Conservation (phyloP, 2,797 vertebrate species). For the Pteronotus mesoamericanus region DNA sequence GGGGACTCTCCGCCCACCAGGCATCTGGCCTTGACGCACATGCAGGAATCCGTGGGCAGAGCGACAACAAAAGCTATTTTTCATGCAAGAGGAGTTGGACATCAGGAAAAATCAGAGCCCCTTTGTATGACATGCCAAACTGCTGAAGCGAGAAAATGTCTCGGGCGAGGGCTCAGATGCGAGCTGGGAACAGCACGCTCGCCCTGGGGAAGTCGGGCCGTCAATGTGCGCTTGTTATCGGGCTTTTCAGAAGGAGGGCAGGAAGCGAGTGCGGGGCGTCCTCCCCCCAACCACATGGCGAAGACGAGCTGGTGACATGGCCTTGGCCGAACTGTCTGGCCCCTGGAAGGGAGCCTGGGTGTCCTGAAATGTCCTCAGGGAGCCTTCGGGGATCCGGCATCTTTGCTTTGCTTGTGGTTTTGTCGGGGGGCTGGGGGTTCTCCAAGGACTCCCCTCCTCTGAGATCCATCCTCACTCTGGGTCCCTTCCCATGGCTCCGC, state of each 20-base stretch:
- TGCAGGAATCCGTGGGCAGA: slow-evolving; percentile 77
- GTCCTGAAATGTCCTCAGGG: slow-evolving; percentile 64
- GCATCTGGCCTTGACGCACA: slow-evolving; percentile 79
- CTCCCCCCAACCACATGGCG: slow-evolving; percentile 82
- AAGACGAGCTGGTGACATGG: slow-evolving; percentile 85
- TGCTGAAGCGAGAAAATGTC: slow-evolving; percentile 84
- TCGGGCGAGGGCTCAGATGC: slow-evolving; percentile 83
- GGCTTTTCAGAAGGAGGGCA: slow-evolving; percentile 81
- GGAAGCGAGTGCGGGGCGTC: slow-evolving; percentile 79
- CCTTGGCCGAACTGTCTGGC: slow-evolving; percentile 71
- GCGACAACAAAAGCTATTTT: slow-evolving; percentile 82
- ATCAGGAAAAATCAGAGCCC: slow-evolving; percentile 84
- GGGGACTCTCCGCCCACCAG: slow-evolving; percentile 70
- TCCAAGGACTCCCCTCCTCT: background rate
- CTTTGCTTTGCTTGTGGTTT: background rate
- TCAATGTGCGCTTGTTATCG: slow-evolving; percentile 84
- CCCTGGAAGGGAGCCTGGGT: slow-evolving; percentile 75
- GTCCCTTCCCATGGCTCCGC: background rate
- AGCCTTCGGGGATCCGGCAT: background rate
- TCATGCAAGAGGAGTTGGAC: slow-evolving; percentile 83
- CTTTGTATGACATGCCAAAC: slow-evolving; percentile 86
- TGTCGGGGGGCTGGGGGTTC: background rate
- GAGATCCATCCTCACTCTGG: background rate
- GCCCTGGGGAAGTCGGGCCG: slow-evolving; percentile 81
- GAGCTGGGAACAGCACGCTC: slow-evolving; percentile 77